A percentile compares a stretch with the other conserved stretches of the same genome.
phyloP scores from a whole-genome alignment of 2,113 vertebrate genomes.

The Thamnophis sirtalis region DNA sequence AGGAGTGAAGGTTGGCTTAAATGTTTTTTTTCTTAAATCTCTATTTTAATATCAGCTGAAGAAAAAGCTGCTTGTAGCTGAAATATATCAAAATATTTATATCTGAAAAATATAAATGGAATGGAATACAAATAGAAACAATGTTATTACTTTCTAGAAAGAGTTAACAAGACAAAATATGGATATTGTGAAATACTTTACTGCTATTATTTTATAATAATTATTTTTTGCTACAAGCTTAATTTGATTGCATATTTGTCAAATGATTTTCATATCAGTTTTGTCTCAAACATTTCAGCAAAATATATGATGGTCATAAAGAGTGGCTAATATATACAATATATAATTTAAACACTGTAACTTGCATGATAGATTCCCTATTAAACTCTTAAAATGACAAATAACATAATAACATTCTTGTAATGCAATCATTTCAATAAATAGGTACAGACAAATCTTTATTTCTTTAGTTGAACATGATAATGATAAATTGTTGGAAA shows the following conservation, averaged over 20 bases:
- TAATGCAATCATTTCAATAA: neutral
- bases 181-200: constrained; percentile 9
- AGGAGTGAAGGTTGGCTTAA: neutral
- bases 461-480: neutral
- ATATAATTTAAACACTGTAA: neutral
- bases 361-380: neutral
- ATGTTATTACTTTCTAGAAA: constrained; percentile 1
- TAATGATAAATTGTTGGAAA: neutral
- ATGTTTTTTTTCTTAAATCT: neutral
- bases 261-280: neutral
- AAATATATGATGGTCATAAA: neutral
- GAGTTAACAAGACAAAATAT: constrained; percentile 18
- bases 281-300: constrained; percentile 7
- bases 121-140: constrained; percentile 1
- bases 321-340: neutral
- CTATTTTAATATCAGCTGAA: neutral
- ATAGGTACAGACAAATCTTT: neutral
- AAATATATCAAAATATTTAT: neutral
- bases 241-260: constrained; percentile 7
- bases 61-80: neutral
- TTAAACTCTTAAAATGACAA: neutral
- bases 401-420: neutral
- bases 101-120: neutral
- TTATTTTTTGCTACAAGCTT: constrained; percentile 22
- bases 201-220: constrained; percentile 11